phyloP scores from a whole-genome alignment of 2,113 vertebrate genomes.

The Lepisosteus osseus region DNA sequence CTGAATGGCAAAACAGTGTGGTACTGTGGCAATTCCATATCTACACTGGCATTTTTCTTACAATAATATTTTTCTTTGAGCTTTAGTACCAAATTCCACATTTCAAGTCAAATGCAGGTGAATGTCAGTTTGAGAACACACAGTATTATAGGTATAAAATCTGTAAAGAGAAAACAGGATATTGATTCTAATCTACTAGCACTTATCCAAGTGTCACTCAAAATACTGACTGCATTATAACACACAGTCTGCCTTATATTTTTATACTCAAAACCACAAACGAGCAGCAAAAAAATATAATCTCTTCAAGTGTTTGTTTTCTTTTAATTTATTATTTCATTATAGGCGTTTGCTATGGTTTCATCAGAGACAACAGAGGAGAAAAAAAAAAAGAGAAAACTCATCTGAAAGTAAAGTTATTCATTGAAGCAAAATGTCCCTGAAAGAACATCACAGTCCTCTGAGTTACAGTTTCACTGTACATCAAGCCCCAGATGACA shows the following conservation, averaged over 20 bases:
- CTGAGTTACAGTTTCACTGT: slow-evolving; percentile 63
- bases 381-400: slow-evolving; percentile 27
- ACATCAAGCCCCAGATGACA: slow-evolving; percentile 64
- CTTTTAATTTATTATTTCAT: neutral
- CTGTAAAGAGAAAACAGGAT: too few relatives aligned
- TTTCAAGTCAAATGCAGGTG: too few relatives aligned
- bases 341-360: neutral
- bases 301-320: neutral
- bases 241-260: neutral
- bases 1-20: too few relatives aligned
- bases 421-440: slow-evolving; percentile 77
- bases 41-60: too few relatives aligned
- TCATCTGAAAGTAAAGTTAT: slow-evolving; percentile 63
- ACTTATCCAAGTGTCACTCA: too few relatives aligned
- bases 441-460: slow-evolving; percentile 84
- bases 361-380: neutral
- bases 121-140: too few relatives aligned
- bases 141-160: too few relatives aligned
- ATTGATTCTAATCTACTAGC: neutral
- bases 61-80: too few relatives aligned
- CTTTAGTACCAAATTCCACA: too few relatives aligned
- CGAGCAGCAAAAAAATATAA: neutral
- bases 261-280: neutral
- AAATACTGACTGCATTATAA: neutral
- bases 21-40: too few relatives aligned